Percentiles rank a stretch among this genome's conserved stretches.
Evolutionary conservation across 53 echinoderm and acorn worm species (phyloP).

Genomic region (Temnopleurus reevesii): DNA sequence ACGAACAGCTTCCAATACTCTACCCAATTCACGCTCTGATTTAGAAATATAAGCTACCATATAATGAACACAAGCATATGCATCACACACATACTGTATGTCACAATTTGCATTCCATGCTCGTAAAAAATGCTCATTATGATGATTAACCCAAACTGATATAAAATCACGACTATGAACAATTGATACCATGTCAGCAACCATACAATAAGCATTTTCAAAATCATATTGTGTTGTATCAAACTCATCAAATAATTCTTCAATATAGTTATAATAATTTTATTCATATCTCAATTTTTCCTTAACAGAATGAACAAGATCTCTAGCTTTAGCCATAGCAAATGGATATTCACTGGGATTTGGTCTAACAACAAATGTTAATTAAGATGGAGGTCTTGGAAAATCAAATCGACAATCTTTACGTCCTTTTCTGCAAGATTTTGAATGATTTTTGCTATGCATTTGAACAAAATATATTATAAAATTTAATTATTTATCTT

Average conservation of each 20-base stretch:
- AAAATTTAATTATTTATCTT: conserved; percentile 9
- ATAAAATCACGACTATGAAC: background rate
- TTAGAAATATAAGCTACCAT: conserved; percentile 63
- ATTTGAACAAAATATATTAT: conserved; percentile 55
- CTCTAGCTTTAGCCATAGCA: background rate
- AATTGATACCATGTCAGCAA: background rate
- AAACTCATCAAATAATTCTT: background rate
- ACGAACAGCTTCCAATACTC: background rate
- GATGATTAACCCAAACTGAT: conserved; percentile 48
- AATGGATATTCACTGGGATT: background rate
- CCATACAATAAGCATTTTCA: background rate
- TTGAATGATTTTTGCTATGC: conserved; percentile 63
- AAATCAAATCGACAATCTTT: conserved; percentile 61
- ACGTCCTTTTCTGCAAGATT: conserved; percentile 58
- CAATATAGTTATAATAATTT: background rate
- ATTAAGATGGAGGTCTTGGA: background rate
- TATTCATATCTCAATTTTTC: background rate
- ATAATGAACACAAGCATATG: conserved; percentile 54
- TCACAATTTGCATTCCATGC: conserved; percentile 68
- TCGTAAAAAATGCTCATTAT: conserved; percentile 52
- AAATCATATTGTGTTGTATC: background rate
- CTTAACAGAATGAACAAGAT: background rate
- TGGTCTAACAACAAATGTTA: background rate
- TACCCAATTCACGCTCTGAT: conserved; percentile 67
- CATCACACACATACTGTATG: conserved; percentile 58